Conservation (phyloP, 2,888 invertebrate genomes). For the Cepaea hortensis region DNA sequence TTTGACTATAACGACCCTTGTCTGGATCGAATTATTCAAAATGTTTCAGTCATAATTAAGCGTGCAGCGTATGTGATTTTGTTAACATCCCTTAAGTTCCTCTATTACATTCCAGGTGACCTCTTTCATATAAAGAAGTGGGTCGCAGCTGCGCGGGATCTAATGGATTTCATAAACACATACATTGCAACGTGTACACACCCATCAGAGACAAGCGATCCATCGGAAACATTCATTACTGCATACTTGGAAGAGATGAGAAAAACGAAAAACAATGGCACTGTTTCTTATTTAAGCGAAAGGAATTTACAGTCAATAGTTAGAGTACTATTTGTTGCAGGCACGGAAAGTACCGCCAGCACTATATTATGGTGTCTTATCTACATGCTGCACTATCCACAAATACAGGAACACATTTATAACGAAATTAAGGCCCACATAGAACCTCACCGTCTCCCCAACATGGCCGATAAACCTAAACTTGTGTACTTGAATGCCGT, state of each 20-base stretch:
- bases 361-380: slow-evolving; percentile 90
- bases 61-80: background rate
- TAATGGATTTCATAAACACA: background rate
- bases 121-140: slow-evolving; percentile 1
- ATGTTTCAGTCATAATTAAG: background rate
- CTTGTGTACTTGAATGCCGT: slow-evolving; percentile 58
- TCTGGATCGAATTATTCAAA: background rate
- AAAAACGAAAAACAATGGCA: background rate
- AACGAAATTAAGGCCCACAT: slow-evolving; percentile 65
- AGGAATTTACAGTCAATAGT: background rate
- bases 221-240: background rate
- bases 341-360: slow-evolving; percentile 85
- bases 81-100: background rate
- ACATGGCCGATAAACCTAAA: slow-evolving; percentile 42
- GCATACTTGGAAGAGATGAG: slow-evolving; percentile 1
- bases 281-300: background rate
- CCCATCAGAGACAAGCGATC: background rate
- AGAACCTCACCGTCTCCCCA: slow-evolving; percentile 55
- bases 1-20: slow-evolving; percentile 13
- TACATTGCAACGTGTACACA: background rate
- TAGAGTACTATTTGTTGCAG: background rate
- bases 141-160: background rate
- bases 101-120: slow-evolving; percentile 5
- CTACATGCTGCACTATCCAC: slow-evolving; percentile 86
- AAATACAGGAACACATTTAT: slow-evolving; percentile 74